Conservation (phyloP, 2,113 vertebrate genomes). For the Mellivora capensis region DNA sequence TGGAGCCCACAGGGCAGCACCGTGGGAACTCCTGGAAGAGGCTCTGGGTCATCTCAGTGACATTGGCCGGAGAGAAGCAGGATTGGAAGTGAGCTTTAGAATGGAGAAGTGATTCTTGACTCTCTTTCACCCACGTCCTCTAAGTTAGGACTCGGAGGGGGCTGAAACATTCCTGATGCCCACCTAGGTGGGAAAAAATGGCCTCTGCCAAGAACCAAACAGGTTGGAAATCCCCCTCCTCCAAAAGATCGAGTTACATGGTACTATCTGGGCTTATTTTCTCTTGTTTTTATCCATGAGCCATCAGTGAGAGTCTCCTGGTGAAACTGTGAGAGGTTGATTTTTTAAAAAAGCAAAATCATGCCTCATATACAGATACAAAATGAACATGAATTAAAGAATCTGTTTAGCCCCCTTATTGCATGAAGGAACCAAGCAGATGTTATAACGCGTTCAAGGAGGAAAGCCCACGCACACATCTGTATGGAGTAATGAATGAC, state of each 20-base stretch:
- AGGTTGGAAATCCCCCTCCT: neutral
- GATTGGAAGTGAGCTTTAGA: neutral
- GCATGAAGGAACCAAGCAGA: neutral
- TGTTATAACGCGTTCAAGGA: neutral
- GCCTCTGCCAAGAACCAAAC: neutral
- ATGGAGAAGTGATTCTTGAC: neutral
- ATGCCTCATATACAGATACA: neutral
- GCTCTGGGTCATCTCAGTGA: neutral
- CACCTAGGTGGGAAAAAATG: neutral
- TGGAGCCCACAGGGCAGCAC: neutral
- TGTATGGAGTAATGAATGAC: neutral
- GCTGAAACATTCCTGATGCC: neutral
- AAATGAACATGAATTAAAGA: neutral
- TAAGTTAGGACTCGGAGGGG: neutral
- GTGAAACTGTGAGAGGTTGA: neutral
- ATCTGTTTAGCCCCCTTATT: neutral
- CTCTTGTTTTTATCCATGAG: neutral
- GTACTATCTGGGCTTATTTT: neutral
- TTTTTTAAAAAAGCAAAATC: neutral
- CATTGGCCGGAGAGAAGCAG: neutral
- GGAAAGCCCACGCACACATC: neutral
- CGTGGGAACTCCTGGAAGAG: neutral
- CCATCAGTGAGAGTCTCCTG: neutral
- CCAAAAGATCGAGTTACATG: accelerated
- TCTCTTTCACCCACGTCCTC: neutral